A percentile compares a stretch with the other conserved stretches of the same genome.
These are phyloP conservation scores for Pterocles burchelli DNA, from an alignment of 2,113 vertebrate species.

Conservation along the genomic window DNA sequence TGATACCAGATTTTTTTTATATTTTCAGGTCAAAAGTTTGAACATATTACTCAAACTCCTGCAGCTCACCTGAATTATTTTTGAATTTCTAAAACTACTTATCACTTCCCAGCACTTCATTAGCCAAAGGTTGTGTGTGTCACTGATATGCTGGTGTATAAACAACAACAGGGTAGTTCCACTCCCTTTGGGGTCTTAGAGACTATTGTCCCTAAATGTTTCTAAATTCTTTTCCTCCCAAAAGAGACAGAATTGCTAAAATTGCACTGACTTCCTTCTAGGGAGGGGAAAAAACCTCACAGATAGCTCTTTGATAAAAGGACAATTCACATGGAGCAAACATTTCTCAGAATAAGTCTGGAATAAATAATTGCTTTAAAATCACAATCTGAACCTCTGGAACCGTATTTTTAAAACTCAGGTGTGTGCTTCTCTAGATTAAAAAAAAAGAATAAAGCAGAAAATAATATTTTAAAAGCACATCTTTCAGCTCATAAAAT, in stretches of 20 bases:
- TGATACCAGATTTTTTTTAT: rapidly evolving
- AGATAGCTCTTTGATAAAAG: not conserved
- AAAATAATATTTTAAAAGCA: not conserved
- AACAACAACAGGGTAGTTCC: not conserved
- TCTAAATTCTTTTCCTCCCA: not conserved
- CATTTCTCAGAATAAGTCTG: not conserved
- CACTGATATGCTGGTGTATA: not conserved
- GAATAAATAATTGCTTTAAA: not conserved
- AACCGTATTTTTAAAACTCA: not conserved
- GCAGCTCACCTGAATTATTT: not conserved
- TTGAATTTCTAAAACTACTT: not conserved
- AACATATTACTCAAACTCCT: not conserved
- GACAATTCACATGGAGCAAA: not conserved
- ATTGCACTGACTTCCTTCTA: not conserved
- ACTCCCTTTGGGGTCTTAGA: not conserved
- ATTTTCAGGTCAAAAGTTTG: not conserved
- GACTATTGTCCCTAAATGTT: not conserved
- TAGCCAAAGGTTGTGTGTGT: not conserved
- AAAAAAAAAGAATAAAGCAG: not conserved
- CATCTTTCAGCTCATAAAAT: not conserved
- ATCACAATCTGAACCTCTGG: not conserved
- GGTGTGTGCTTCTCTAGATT: not conserved
- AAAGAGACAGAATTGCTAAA: not conserved
- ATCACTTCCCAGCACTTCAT: not conserved
- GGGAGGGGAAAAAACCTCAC: not conserved